These are phyloP conservation scores for Scolopax mira DNA, from an alignment of 2,113 vertebrate species.

Conservation along the genomic window DNA sequence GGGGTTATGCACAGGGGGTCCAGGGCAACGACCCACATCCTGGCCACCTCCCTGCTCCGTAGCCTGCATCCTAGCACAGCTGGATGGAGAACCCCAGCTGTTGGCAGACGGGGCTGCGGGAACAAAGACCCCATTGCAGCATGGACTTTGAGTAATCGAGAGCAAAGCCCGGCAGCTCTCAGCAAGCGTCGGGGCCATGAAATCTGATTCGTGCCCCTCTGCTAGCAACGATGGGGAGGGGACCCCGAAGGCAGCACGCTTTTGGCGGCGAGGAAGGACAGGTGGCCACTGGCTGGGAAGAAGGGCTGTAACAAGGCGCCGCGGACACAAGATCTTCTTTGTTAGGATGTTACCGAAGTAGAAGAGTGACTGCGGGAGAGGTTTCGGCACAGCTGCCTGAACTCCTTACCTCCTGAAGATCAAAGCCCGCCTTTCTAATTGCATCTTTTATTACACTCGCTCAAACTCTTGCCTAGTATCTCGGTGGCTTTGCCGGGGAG, in stretches of 20 bases:
- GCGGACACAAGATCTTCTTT: constrained; percentile 16
- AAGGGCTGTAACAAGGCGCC: not conserved
- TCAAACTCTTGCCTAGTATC: not conserved
- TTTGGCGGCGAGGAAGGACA: not conserved
- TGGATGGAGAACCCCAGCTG: constrained; percentile 8
- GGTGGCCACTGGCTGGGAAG: not conserved
- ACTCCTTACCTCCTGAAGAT: not conserved
- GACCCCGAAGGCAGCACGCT: not conserved
- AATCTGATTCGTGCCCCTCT: not conserved
- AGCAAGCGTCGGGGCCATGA: not conserved
- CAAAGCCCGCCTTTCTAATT: not conserved
- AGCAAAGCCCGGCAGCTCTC: not conserved
- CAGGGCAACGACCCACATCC: rapidly evolving
- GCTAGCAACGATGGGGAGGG: not conserved
- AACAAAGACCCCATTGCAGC: constrained; percentile 23
- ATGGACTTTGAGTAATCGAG: not conserved
- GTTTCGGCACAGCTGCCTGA: constrained; percentile 42
- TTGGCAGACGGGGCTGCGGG: not conserved
- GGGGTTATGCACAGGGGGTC: not conserved
- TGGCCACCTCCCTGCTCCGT: not conserved
- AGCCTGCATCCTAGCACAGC: not conserved
- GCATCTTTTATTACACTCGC: not conserved
- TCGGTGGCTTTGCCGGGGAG: not conserved
- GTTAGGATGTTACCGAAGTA: not conserved
- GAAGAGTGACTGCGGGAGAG: not conserved